phyloP scores from a whole-genome alignment of 2,888 invertebrate genomes.

The Heliconius cydno region DNA sequence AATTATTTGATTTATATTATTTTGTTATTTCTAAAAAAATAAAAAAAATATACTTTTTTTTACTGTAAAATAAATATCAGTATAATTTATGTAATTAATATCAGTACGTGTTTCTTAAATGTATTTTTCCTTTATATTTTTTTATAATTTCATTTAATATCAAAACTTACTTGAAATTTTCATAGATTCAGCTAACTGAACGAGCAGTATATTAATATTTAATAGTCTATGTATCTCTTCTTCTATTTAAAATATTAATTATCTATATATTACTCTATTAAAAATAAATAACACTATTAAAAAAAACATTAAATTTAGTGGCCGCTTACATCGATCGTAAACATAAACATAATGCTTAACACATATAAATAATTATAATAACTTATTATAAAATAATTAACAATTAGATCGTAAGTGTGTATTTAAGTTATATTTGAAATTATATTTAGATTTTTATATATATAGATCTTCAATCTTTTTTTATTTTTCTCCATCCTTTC shows the following conservation, averaged over 20 bases:
- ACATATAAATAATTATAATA: background rate
- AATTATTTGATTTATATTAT: background rate
- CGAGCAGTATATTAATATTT: background rate
- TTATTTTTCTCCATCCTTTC: background rate
- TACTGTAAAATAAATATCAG: no score
- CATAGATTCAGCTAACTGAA: slow-evolving; percentile 11
- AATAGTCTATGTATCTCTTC: slow-evolving; percentile 5
- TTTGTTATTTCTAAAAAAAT: no score
- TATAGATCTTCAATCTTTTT: background rate
- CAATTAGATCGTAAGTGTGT: background rate
- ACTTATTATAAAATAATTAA: slow-evolving; percentile 18
- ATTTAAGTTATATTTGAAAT: background rate
- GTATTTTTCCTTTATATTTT: no score
- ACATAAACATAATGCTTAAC: background rate
- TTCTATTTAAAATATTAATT: slow-evolving; percentile 2
- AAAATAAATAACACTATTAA: background rate
- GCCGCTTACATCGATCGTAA: slow-evolving; percentile 21
- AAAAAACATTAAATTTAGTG: slow-evolving; percentile 1
- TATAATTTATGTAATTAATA: no score
- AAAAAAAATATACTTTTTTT: no score
- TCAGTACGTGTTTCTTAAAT: no score
- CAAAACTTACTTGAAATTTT: background rate
- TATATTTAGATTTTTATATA: slow-evolving; percentile 1
- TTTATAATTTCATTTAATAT: no score
- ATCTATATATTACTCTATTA: background rate